Conservation (phyloP, 92 coral and sea anemone species). For the Metridium senile region DNA sequence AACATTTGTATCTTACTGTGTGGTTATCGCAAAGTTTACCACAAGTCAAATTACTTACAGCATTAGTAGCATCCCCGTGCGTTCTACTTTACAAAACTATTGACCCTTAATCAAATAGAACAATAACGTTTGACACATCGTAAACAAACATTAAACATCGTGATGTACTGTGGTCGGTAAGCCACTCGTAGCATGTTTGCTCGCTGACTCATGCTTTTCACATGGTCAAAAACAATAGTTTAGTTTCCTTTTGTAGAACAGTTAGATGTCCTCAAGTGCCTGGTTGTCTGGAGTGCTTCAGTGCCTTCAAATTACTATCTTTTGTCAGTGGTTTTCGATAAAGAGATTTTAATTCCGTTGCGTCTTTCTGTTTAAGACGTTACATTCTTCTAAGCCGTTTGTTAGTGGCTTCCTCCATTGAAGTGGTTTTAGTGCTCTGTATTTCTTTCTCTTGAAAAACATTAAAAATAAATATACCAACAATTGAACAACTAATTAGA, state of each 20-base stretch:
- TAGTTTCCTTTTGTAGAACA: background rate
- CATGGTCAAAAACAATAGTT: background rate
- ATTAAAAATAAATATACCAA: too few relatives aligned
- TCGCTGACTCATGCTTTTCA: slow-evolving; percentile 10
- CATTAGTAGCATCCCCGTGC: background rate
- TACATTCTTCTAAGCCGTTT: too few relatives aligned
- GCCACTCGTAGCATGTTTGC: background rate
- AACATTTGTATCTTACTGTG: background rate
- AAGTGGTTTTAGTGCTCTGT: too few relatives aligned
- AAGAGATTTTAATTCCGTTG: too few relatives aligned
- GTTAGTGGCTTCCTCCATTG: too few relatives aligned
- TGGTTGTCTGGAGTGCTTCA: background rate
- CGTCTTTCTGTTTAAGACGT: too few relatives aligned
- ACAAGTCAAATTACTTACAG: background rate
- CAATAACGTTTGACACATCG: background rate
- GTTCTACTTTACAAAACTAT: background rate
- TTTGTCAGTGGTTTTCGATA: too few relatives aligned
- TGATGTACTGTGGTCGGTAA: background rate
- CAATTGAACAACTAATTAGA: too few relatives aligned
- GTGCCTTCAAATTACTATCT: background rate
- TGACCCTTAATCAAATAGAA: background rate
- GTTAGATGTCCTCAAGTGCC: background rate
- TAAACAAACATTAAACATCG: background rate
- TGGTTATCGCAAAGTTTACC: background rate
- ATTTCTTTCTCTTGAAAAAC: too few relatives aligned